Percentiles rank a stretch among this genome's conserved stretches.
phyloP scores from a whole-genome alignment of 2,797 vertebrate species.

The Thripadectes ignobilis region DNA sequence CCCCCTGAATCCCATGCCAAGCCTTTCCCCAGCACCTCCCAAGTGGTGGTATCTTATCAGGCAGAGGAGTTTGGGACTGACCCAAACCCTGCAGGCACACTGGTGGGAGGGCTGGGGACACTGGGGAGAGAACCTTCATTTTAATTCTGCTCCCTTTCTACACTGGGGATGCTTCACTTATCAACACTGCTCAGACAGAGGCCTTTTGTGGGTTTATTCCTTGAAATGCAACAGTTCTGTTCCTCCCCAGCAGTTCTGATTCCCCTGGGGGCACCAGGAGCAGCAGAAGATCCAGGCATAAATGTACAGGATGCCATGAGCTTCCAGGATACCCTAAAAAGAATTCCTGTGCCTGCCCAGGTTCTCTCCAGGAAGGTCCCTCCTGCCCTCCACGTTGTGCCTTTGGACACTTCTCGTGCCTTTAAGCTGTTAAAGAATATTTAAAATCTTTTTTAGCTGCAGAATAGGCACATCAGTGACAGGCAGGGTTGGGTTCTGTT shows the following conservation, averaged over 20 bases:
- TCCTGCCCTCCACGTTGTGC: accelerated
- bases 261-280: background rate
- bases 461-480: background rate
- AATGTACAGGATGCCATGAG: background rate
- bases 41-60: background rate
- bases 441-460: background rate
- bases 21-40: background rate
- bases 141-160: background rate
- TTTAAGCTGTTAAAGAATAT: background rate
- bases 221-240: background rate
- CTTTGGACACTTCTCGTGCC: background rate
- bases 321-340: background rate
- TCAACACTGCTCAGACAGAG: background rate
- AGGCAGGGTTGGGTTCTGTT: background rate
- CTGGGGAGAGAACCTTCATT: background rate
- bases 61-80: background rate
- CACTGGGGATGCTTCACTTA: background rate
- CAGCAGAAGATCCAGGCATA: background rate
- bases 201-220: background rate
- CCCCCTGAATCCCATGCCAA: background rate
- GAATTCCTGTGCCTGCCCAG: background rate
- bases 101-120: background rate
- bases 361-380: background rate
- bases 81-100: background rate
- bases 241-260: background rate